Percentiles rank a stretch among this genome's conserved stretches.
phyloP scores from a whole-genome alignment of 1,140 invertebrate species.

The Nymphalis io region DNA sequence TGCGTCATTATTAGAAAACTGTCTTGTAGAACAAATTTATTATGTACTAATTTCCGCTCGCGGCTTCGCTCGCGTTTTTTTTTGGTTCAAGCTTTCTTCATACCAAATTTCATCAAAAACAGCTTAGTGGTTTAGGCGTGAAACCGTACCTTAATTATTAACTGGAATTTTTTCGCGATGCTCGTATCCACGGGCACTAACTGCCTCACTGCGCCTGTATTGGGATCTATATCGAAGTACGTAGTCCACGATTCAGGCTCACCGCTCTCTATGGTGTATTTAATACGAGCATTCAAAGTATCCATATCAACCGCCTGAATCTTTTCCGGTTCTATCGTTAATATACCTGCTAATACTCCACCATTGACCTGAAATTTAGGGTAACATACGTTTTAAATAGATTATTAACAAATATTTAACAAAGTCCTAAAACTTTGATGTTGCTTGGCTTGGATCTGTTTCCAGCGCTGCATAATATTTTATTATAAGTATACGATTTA shows the following conservation, averaged over 20 bases:
- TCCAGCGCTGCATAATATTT: no score
- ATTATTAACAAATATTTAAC: no score
- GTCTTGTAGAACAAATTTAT: no score
- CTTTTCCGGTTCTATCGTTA: slow-evolving; percentile 92
- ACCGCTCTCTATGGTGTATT: slow-evolving; percentile 91
- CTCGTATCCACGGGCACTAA: slow-evolving; percentile 89
- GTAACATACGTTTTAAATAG: background rate
- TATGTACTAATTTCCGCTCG: no score
- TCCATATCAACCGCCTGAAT: slow-evolving; percentile 95
- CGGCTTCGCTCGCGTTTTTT: no score
- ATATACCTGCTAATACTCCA: slow-evolving; percentile 89
- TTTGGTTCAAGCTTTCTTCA: no score
- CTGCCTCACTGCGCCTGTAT: slow-evolving; percentile 90
- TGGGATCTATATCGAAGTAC: slow-evolving; percentile 91
- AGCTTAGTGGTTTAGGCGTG: no score
- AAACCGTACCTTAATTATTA: slow-evolving; percentile 83
- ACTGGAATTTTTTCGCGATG: slow-evolving; percentile 85
- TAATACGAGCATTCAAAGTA: slow-evolving; percentile 89
- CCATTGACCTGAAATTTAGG: slow-evolving; percentile 87
- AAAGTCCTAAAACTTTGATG: no score
- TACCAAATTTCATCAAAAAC: no score
- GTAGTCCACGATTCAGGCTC: slow-evolving; percentile 87
- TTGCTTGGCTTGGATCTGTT: no score
- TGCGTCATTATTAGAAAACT: no score
- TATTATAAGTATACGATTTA: no score